Evolutionary conservation across 2,888 invertebrate genomes (phyloP), one percentile per base, ranked within the genome.

Genomic region (Watsonalla binaria): DNA sequence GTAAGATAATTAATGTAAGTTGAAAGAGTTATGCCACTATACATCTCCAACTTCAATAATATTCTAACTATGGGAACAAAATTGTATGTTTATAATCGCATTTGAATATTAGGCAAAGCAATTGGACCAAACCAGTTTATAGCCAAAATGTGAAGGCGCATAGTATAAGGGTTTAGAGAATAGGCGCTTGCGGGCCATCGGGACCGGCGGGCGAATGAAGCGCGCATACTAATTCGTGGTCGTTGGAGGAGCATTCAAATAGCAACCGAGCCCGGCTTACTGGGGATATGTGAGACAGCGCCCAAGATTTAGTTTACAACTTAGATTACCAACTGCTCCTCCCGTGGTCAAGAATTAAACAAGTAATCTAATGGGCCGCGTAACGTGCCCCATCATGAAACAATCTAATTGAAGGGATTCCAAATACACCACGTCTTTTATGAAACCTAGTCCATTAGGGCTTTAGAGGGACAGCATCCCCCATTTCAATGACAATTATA

Each of bases 281-380:
- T 55, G 70, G 78, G 86, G 88, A 88, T 88, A 89, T 90, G 90
- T 89, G 89, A 86, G 85, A 83, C 82, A 78, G 70, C 67, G 68
- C 82, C 86, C 80, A 90, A 90, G 90, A 88, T 84, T 88, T 89
- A 89, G 86, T 89, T 86, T 86, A 88, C 85, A 87, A 89, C 89
- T 89, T 83, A 89, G 88, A 90, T 90, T 90, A 88, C 80, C 65
- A 68, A 57, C 70, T 62, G 66, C 65, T 61, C 66, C 72, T 66
- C 68, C 65, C 72, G 79, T 86, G 90, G 90, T 90, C 90, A 90
- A 90, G 87, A 89, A 86, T 89, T 88, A 90, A 86, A 85, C 86
- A 84, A 86, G 82, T 84, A 80, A 82, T 80, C 76, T 83, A 80
- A 83, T 81, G 76, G 78, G 65, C 68, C 80, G 81, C 75, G 82